Evolutionary conservation across 2,113 vertebrate genomes (phyloP), one percentile per base, ranked within the genome.

Genomic region (Actenoides lindsayi): DNA sequence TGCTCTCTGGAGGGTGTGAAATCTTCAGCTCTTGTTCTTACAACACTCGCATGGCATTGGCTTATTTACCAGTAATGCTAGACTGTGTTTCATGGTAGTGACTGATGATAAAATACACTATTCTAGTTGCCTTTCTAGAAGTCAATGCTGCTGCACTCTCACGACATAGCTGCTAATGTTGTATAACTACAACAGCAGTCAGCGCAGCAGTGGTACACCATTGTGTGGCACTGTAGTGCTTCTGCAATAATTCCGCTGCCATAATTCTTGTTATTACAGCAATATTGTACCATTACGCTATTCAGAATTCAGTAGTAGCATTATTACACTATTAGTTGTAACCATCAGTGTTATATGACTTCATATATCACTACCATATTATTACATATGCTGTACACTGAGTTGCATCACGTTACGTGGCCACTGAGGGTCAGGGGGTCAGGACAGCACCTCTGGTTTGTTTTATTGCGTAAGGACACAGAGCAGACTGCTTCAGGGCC

Each of bases 81-180:
- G 51, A 10, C 4, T 11, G 0, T 10, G 1, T 19, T 0, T 9
- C 42, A 27, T 0, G 31, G 27, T 2, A 37, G n/a, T 20, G 54
- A 16, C 11, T 33, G 15, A 11, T 25, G 56, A 33, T 33, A 21
- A 68, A 70, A 20, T 9, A 1, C 1, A 73, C 37, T 4, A 1
- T 57, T 65, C 4, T 7, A 48, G 31, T 5, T 63, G 69, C 16
- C 18, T 83, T 4, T 4, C 50, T 71, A 4, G 25, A 64, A 50
- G 24, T 8, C 50, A 33, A 0, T 37, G 59, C 68, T 56, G 51
- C 46, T 62, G 37, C 37, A 23, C 78, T 41, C 46, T 59, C 56
- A 11, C 7, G 64, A 19, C 46, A 13, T 13, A 16, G 67, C 9
- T 67, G 30, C 24, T 63, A 5, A 46, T 39, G 31, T 31, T 46